These are phyloP conservation scores for Drosophila setifemur DNA, from an alignment of 1,140 invertebrate species.

Conservation along the genomic window DNA sequence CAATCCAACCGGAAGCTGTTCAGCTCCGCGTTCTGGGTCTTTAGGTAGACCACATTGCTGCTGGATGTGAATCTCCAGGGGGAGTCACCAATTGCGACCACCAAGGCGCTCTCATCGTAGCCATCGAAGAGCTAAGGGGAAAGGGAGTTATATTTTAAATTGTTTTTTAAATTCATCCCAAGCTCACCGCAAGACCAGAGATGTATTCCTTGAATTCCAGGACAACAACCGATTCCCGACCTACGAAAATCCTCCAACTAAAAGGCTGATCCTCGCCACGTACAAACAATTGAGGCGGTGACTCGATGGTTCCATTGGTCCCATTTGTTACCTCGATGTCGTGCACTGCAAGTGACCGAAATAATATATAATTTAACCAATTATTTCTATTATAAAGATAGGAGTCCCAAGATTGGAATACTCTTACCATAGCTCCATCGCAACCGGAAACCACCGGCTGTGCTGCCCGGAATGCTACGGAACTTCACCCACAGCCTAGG, in stretches of 20 bases:
- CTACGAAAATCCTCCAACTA: conserved; percentile 61
- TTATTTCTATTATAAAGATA: not conserved
- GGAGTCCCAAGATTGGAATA: not conserved
- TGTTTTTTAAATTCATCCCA: not conserved
- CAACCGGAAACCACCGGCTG: conserved; percentile 89
- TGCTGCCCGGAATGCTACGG: conserved; percentile 86
- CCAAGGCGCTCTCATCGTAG: conserved; percentile 85
- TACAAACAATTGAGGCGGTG: conserved; percentile 84
- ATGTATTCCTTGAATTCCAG: conserved; percentile 61
- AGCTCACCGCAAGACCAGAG: conserved; percentile 53
- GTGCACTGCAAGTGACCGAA: conserved; percentile 40
- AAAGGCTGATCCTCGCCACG: conserved; percentile 47
- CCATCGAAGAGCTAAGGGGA: conserved; percentile 84
- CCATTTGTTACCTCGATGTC: conserved; percentile 40
- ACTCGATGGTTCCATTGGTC: conserved; percentile 86
- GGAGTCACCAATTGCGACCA: conserved; percentile 82
- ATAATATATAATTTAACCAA: not conserved
- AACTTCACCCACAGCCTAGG: conserved; percentile 92
- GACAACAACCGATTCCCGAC: conserved; percentile 17
- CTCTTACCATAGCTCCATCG: conserved; percentile 87
- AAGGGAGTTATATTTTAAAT: too few relatives aligned
- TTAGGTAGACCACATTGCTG: conserved; percentile 86
- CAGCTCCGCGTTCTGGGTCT: conserved; percentile 80
- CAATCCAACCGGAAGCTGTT: conserved; percentile 86
- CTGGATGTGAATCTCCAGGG: conserved; percentile 84